Evolutionary conservation across 2,797 vertebrate genomes (phyloP).

Genomic region (Cryptoblepharus egeriae): DNA sequence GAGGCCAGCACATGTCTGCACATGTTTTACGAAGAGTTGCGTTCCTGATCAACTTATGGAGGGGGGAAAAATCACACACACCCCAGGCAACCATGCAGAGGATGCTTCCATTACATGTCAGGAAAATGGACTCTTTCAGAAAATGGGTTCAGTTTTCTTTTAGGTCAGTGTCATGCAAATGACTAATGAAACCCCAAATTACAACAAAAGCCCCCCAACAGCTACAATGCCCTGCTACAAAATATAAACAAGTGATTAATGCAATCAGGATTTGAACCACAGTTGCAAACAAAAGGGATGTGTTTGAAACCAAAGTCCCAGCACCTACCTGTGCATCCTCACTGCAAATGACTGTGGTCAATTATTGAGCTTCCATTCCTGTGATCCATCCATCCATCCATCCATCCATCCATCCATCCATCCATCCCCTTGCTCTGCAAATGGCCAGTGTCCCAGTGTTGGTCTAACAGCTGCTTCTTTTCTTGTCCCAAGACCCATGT

Average conservation of each 20-base stretch:
- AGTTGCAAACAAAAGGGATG: constrained; percentile 33
- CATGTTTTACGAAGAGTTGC: background rate
- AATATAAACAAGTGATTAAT: background rate
- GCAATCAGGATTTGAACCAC: constrained; percentile 25
- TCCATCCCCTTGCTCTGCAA: constrained; percentile 49
- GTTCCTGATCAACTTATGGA: background rate
- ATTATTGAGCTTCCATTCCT: constrained; percentile 57
- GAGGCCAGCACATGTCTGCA: no score
- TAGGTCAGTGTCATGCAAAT: background rate
- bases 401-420: constrained; percentile 49
- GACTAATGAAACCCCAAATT: background rate
- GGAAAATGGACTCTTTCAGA: background rate
- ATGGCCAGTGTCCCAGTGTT: constrained; percentile 37
- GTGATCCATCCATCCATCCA: constrained; percentile 58
- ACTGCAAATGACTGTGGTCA: constrained; percentile 43
- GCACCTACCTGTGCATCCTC: constrained; percentile 7
- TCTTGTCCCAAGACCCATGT: constrained; percentile 60
- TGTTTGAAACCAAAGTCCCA: constrained; percentile 37
- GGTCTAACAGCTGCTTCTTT: constrained; percentile 65
- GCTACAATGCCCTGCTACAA: background rate
- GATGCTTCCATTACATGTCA: background rate
- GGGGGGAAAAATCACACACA: background rate
- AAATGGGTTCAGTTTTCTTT: no score
- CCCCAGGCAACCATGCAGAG: no score
- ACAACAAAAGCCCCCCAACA: background rate